Conservation (phyloP, 2,888 invertebrate genomes). For the Drosophila rubida region DNA sequence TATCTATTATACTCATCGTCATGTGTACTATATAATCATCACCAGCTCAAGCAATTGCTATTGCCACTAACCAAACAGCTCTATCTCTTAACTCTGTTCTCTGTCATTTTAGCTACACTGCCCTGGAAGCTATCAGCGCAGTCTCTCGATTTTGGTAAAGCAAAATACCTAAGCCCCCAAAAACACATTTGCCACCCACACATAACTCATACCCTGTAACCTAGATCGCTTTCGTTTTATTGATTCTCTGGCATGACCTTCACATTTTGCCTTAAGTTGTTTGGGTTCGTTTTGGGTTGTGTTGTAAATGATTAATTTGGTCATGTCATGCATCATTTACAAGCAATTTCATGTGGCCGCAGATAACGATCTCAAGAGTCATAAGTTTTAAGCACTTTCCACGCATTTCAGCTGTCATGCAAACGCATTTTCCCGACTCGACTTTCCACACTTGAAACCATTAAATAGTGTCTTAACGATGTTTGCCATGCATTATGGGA, state of each 20-base stretch:
- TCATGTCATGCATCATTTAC: conserved; percentile 49
- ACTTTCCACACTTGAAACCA: conserved; percentile 48
- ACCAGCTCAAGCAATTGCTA: conserved; percentile 17
- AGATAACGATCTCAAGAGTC: conserved; percentile 43
- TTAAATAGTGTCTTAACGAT: conserved; percentile 5
- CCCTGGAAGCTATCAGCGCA: conserved; percentile 69
- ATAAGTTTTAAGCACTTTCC: conserved; percentile 50
- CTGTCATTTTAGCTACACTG: conserved; percentile 81
- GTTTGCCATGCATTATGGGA: conserved; percentile 10
- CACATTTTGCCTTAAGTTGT: conserved; percentile 15
- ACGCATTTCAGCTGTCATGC: conserved; percentile 25
- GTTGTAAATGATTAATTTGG: conserved; percentile 44
- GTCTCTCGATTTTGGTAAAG: conserved; percentile 68
- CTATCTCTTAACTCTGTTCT: conserved; percentile 54
- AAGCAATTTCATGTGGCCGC: conserved; percentile 34
- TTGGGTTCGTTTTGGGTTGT: neutral
- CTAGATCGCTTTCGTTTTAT: conserved; percentile 45
- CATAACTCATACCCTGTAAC: conserved; percentile 9
- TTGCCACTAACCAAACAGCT: conserved; percentile 29
- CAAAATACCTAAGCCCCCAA: conserved; percentile 30
- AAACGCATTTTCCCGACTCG: conserved; percentile 16
- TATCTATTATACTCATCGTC: conserved; percentile 4
- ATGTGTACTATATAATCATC: conserved; percentile 7
- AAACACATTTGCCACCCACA: neutral
- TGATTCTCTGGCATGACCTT: conserved; percentile 66